Evolutionary conservation across 2,888 invertebrate genomes (phyloP).

Genomic region (Cacoxenus indagator): DNA sequence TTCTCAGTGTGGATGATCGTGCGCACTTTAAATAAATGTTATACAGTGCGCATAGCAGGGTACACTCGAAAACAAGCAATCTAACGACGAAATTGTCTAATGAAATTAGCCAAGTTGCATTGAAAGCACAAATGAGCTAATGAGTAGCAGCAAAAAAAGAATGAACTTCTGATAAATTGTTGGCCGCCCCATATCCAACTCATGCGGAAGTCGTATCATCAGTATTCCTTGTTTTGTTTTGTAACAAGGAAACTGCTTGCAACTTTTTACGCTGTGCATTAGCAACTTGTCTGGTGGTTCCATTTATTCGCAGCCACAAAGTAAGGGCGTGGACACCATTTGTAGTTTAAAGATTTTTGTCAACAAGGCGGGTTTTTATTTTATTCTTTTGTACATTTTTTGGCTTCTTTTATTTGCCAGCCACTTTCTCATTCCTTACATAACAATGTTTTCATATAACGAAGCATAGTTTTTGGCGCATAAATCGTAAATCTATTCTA

Average conservation of each 20-base stretch:
- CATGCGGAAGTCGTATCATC: too few relatives aligned
- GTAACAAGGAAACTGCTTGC: not conserved
- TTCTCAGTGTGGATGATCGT: too few relatives aligned
- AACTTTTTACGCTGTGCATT: constrained; percentile 4
- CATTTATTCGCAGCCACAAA: not conserved
- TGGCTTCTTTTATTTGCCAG: not conserved
- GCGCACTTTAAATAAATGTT: too few relatives aligned
- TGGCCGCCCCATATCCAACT: too few relatives aligned
- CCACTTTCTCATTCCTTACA: not conserved
- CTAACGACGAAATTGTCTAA: too few relatives aligned
- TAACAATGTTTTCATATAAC: constrained; percentile 53
- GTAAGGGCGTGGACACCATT: not conserved
- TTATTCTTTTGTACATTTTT: constrained; percentile 1
- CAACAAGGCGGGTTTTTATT: constrained; percentile 35
- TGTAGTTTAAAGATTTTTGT: constrained; percentile 37
- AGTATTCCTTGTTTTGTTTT: too few relatives aligned
- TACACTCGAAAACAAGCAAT: too few relatives aligned
- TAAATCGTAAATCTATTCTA: constrained; percentile 63
- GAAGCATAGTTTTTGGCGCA: constrained; percentile 68
- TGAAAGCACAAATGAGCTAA: too few relatives aligned
- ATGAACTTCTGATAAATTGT: too few relatives aligned
- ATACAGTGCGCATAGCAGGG: too few relatives aligned
- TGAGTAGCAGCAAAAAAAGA: too few relatives aligned
- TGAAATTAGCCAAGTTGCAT: too few relatives aligned
- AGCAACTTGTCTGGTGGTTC: not conserved